A percentile compares a stretch with the other conserved stretches of the same genome.
These are phyloP conservation scores for Orientallactaga bullata DNA, from an alignment of 2,113 vertebrate genomes.

Conservation along the genomic window DNA sequence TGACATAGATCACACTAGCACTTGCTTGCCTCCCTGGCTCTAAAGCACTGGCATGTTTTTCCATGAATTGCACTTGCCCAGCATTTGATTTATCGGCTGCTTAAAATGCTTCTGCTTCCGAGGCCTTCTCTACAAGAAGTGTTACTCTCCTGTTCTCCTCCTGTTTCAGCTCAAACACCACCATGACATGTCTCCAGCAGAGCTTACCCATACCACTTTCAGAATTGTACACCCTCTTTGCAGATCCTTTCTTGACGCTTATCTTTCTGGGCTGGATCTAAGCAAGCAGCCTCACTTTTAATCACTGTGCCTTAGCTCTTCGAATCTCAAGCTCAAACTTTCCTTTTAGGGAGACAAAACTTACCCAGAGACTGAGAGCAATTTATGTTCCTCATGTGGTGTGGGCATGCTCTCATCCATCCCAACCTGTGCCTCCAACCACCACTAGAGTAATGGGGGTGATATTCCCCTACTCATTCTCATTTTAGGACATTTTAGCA, in stretches of 20 bases:
- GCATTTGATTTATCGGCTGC: slow-evolving; percentile 66
- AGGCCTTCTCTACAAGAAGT: slow-evolving; percentile 3
- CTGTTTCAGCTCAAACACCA: slow-evolving; percentile 7
- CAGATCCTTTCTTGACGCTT: background rate
- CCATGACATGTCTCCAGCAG: background rate
- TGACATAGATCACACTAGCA: background rate
- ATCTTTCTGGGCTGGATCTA: background rate
- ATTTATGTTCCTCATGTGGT: background rate
- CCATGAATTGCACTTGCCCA: background rate
- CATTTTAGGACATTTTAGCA: background rate
- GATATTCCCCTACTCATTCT: background rate
- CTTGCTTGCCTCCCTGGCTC: background rate
- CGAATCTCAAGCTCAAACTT: background rate
- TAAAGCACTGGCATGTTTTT: background rate
- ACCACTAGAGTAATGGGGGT: too few relatives aligned
- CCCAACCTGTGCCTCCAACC: background rate
- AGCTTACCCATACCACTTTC: background rate
- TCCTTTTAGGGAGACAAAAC: background rate
- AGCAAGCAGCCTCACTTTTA: background rate
- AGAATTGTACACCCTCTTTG: background rate
- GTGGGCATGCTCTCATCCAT: background rate
- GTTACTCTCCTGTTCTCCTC: slow-evolving; percentile 53
- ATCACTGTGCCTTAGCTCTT: background rate
- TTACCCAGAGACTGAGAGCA: background rate
- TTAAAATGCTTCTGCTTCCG: slow-evolving; percentile 60